phyloP scores from a whole-genome alignment of 2,113 vertebrate genomes.

The Phrynosoma platyrhinos region DNA sequence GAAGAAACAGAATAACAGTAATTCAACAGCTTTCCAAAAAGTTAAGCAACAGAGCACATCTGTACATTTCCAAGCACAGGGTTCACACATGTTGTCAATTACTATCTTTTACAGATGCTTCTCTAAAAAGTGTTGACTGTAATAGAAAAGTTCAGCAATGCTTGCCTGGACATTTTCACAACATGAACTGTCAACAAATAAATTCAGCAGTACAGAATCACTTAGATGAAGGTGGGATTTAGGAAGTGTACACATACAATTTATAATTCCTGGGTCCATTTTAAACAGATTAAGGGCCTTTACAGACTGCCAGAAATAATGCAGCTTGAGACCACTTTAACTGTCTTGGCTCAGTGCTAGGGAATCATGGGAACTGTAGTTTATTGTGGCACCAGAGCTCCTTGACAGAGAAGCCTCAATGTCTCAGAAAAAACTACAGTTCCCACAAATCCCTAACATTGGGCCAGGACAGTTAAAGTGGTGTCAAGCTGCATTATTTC shows the following conservation, averaged over 20 bases:
- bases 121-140: conserved; percentile 65
- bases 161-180: conserved; percentile 69
- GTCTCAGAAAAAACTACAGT: too few relatives aligned
- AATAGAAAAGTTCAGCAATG: conserved; percentile 58
- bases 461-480: too few relatives aligned
- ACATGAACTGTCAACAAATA: conserved; percentile 70
- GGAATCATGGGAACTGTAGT: too few relatives aligned
- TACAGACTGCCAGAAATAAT: too few relatives aligned
- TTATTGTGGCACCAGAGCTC: too few relatives aligned
- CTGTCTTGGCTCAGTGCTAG: too few relatives aligned
- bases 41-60: conserved; percentile 50
- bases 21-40: conserved; percentile 42
- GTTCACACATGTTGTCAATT: conserved; percentile 70
- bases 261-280: not conserved
- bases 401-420: too few relatives aligned
- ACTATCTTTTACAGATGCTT: conserved; percentile 61
- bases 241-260: conserved; percentile 37
- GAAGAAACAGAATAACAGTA: conserved; percentile 39
- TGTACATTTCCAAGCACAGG: conserved; percentile 50
- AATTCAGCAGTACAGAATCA: conserved; percentile 47
- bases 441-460: too few relatives aligned
- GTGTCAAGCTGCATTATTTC: too few relatives aligned
- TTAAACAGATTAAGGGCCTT: not conserved
- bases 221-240: conserved; percentile 46
- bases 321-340: too few relatives aligned